phyloP scores from a whole-genome alignment of 2,797 vertebrate genomes.

The Numenius phaeopus region DNA sequence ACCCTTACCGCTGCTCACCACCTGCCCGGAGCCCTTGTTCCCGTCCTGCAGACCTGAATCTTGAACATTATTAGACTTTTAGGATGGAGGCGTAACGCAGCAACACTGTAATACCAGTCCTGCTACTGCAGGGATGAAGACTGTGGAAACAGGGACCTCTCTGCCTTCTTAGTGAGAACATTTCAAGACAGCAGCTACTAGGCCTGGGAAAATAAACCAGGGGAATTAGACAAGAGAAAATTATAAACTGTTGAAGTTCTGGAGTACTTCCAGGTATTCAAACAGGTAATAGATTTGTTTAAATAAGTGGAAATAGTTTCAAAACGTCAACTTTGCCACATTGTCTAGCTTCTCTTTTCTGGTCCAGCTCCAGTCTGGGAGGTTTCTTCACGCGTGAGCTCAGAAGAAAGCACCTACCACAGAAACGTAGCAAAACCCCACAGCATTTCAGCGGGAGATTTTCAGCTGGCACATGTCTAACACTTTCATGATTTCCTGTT shows the following conservation, averaged over 20 bases:
- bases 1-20: background rate
- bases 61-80: background rate
- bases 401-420: conserved; percentile 14
- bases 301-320: conserved; percentile 69
- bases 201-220: conserved; percentile 38
- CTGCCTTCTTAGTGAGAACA: background rate
- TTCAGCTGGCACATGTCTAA: background rate
- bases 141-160: background rate
- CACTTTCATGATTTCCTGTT: background rate
- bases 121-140: background rate
- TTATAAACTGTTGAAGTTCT: conserved; percentile 53
- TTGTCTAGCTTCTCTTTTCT: conserved; percentile 58
- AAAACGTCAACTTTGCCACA: conserved; percentile 39
- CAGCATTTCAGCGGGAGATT: background rate
- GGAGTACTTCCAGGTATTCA: conserved; percentile 69
- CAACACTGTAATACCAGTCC: background rate
- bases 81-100: background rate
- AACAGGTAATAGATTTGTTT: conserved; percentile 64
- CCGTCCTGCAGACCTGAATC: background rate
- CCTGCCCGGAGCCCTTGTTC: background rate
- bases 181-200: background rate
- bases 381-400: background rate
- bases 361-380: conserved; percentile 37
- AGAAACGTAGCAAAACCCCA: background rate
- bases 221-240: conserved; percentile 45